phyloP scores from a whole-genome alignment of 2,113 vertebrate genomes.

The Caranx melampygus region DNA sequence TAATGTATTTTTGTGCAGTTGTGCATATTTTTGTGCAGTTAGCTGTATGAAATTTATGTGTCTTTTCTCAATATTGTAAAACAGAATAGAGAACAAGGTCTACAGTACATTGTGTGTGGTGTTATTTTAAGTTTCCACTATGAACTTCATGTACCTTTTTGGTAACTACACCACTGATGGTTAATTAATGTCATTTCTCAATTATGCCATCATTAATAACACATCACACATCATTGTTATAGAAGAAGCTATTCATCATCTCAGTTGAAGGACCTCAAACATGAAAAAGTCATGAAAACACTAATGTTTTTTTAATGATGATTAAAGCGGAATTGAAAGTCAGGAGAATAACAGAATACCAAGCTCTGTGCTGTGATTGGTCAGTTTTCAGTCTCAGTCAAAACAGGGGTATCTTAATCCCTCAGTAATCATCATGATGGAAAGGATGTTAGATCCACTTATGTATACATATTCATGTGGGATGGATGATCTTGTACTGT shows the following conservation, averaged over 20 bases:
- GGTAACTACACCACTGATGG: slow-evolving; percentile 2
- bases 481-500: background rate
- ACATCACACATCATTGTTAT: slow-evolving; percentile 1
- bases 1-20: background rate
- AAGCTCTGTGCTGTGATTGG: background rate
- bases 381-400: background rate
- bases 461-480: background rate
- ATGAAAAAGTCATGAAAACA: slow-evolving; percentile 26
- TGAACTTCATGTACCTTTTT: slow-evolving; percentile 9
- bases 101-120: background rate
- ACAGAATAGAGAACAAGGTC: background rate
- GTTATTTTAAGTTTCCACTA: background rate
- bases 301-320: slow-evolving; percentile 35
- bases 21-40: background rate
- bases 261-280: slow-evolving; percentile 3
- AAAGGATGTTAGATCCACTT: background rate
- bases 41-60: too few species aligned
- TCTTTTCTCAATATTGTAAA: background rate
- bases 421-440: background rate
- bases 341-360: background rate
- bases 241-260: slow-evolving; percentile 24
- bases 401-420: background rate
- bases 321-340: slow-evolving; percentile 7
- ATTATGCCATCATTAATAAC: slow-evolving; percentile 32
- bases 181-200: slow-evolving; percentile 23